A percentile compares a stretch with the other conserved stretches of the same genome.
Conservation (phyloP, 2,113 vertebrate species). For the Pollachius pollachius region DNA sequence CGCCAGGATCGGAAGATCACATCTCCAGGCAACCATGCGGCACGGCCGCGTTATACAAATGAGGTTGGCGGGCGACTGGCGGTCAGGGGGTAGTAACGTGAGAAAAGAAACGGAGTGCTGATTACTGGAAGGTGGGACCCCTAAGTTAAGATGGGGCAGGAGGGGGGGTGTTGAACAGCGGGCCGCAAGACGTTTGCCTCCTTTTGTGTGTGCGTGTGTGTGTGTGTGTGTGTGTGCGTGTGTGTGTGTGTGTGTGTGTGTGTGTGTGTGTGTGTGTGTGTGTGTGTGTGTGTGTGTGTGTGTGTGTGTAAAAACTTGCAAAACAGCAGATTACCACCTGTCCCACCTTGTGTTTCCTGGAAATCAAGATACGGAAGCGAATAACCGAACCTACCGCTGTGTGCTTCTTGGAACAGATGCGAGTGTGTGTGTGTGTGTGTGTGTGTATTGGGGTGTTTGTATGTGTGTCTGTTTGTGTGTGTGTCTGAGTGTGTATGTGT, state of each 20-base stretch:
- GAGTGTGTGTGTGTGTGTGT: too few relatives aligned
- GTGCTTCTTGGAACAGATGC: too few relatives aligned
- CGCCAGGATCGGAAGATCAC: slow-evolving; percentile 1
- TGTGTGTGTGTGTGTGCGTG: slow-evolving; percentile 29
- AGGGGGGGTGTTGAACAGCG: neutral
- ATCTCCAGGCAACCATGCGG: neutral
- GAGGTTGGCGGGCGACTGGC: neutral
- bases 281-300: slow-evolving; percentile 6
- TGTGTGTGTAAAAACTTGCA: slow-evolving; percentile 16
- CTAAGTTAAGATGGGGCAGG: slow-evolving; percentile 22
- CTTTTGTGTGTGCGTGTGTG: too few relatives aligned
- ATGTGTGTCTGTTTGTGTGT: too few relatives aligned
- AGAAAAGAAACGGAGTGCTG: slow-evolving; percentile 12
- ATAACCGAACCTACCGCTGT: too few relatives aligned
- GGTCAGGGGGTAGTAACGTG: slow-evolving; percentile 25
- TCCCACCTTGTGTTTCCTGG: too few relatives aligned
- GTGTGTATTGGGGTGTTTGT: too few relatives aligned
- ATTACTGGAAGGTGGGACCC: slow-evolving; percentile 16
- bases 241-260: too few relatives aligned
- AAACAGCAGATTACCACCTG: too few relatives aligned
- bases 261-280: too few relatives aligned
- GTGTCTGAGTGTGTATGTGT: too few relatives aligned
- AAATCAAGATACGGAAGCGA: too few relatives aligned
- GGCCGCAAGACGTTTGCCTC: neutral
- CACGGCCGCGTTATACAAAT: slow-evolving; percentile 7